Conservation (phyloP, 2,797 vertebrate genomes). For the Tarsius wallacei region DNA sequence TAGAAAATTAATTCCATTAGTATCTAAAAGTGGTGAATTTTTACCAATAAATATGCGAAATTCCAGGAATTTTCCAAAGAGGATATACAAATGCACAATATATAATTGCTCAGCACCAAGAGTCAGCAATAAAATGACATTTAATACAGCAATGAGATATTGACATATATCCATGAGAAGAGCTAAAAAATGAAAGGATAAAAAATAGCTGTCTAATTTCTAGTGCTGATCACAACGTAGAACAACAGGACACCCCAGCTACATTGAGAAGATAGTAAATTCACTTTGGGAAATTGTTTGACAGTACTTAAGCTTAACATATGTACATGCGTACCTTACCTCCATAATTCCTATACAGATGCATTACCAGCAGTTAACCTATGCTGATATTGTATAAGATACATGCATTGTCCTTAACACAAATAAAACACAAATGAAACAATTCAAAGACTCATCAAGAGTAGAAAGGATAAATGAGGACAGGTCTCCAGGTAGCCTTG, state of each 20-base stretch:
- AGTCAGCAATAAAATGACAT: neutral
- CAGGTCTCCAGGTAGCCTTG: neutral
- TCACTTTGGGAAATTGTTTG: neutral
- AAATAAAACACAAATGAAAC: neutral
- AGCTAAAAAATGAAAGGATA: neutral
- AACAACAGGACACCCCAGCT: neutral
- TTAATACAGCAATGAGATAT: neutral
- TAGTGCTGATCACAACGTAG: neutral
- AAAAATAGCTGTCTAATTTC: neutral
- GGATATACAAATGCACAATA: neutral
- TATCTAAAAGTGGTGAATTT: neutral
- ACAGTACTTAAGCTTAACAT: neutral
- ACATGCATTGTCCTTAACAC: neutral
- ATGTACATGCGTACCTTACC: rapidly evolving
- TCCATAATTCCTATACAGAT: neutral
- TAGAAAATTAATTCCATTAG: neutral
- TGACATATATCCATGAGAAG: neutral
- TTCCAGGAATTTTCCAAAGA: neutral
- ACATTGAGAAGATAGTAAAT: neutral
- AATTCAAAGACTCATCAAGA: neutral
- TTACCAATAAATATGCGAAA: neutral
- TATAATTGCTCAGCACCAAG: neutral
- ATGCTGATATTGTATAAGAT: neutral
- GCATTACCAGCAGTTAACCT: neutral
- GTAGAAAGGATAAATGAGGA: neutral